Base-by-base conservation (phyloP, 2,888 invertebrate genomes). In the Melanostoma mellinum region DNA sequence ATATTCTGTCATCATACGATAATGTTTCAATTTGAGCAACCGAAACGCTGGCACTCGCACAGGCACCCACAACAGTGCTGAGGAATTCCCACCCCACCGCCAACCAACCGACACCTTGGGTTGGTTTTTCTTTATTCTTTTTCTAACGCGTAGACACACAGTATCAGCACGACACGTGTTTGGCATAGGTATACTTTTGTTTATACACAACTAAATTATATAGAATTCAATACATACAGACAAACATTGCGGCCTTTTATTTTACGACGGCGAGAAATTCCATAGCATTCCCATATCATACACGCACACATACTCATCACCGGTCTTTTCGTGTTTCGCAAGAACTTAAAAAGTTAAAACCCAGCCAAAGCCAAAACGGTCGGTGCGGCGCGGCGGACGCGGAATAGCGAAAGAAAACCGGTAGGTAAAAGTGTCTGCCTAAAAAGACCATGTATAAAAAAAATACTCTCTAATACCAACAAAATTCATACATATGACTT, bases 81-180 rank as follows among this genome's bases (percentile, higher is more conserved):
- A 35, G 50, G 44, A 65, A 65, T 77, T 63, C 38, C 50, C 77
- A 65, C 50, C 50, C 50, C 48, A 63, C 33, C 10, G 8, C 38
- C n/a, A n/a, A n/a, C n/a, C n/a, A n/a, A n/a, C 38, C n/a, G 35
- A 46, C 63, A 74, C 48, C 48, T 50, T 65, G 48, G 10, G 10
- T 56, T 50, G 9, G 32, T 44, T 61, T 53, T 68, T 58, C 40
- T 61, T 63, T 50, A 38, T 52, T 33, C 10, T 44, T 53, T 61
- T 56, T 69, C n/a, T 68, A n/a, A 42, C 38, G 35, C 55, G 48
- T 55, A 46, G 10, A 10, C n/a, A 44, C 3, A 10, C 44, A 32
- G 30, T 6, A 71, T 68, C 42, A 63, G 50, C 61, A 71, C 55
- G 76, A 77, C 76, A 77, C 71, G 76, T 77, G 71, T 68, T 58